phyloP scores from a whole-genome alignment of 2,888 invertebrate genomes.

The Dasysyrphus tricinctus region DNA sequence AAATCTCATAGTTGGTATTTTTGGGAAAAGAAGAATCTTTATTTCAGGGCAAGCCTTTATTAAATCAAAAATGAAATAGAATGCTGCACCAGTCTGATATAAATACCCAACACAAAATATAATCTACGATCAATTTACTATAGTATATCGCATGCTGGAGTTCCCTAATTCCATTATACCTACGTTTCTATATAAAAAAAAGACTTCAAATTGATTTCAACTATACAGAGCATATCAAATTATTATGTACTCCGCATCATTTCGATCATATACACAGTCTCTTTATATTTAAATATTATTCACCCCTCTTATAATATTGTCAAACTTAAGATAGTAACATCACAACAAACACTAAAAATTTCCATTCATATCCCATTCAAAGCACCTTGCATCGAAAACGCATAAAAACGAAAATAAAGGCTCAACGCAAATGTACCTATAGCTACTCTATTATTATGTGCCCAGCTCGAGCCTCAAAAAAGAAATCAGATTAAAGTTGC shows the following conservation, averaged over 20 bases:
- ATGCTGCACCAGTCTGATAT: no score
- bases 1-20: no score
- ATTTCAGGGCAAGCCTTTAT: no score
- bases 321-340: conserved; percentile 44
- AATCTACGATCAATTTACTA: no score
- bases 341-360: conserved; percentile 71
- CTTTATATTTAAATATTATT: background rate
- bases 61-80: no score
- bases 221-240: background rate
- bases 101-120: no score
- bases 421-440: conserved; percentile 49
- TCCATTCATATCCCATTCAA: conserved; percentile 66
- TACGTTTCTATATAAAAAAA: background rate
- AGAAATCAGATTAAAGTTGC: conserved; percentile 81
- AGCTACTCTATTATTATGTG: background rate
- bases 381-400: conserved; percentile 70
- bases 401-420: conserved; percentile 66
- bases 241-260: background rate
- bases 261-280: background rate
- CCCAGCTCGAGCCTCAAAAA: conserved; percentile 20
- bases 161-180: background rate
- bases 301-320: conserved; percentile 13
- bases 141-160: background rate
- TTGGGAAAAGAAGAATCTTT: no score
- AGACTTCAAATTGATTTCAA: conserved; percentile 7